Percentiles rank a stretch among this genome's conserved stretches.
Conservation (phyloP, 2,797 vertebrate species). For the Sebastiscus tertius region DNA sequence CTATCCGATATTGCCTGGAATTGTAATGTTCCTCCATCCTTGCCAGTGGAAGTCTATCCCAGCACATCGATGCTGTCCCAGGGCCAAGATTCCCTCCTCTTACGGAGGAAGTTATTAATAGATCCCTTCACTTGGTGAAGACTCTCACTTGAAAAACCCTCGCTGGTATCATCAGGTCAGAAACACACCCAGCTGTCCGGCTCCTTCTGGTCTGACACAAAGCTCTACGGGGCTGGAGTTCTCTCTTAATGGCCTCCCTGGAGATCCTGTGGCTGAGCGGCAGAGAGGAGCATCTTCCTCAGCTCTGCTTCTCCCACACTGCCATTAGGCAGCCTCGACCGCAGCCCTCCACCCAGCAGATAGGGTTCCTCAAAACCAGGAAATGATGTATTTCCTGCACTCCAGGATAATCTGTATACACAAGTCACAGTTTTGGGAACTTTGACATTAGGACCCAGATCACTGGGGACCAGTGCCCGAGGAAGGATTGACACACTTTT, state of each 20-base stretch:
- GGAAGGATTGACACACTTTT: slow-evolving; percentile 39
- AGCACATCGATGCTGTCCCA: slow-evolving; percentile 28
- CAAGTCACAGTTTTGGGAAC: neutral
- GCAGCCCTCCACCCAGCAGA: slow-evolving; percentile 12
- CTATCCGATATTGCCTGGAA: slow-evolving; percentile 42
- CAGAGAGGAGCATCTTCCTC: slow-evolving; percentile 10
- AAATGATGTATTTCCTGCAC: slow-evolving; percentile 16
- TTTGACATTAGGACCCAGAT: slow-evolving; percentile 3
- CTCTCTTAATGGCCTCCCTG: slow-evolving; percentile 52
- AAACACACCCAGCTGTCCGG: slow-evolving; percentile 30
- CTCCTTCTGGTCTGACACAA: slow-evolving; percentile 35
- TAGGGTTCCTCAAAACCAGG: slow-evolving; percentile 14
- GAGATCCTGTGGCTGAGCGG: slow-evolving; percentile 25
- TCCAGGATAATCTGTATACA: slow-evolving; percentile 7
- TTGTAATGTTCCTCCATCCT: slow-evolving; percentile 13
- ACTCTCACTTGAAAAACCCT: slow-evolving; percentile 27
- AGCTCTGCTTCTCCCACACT: neutral
- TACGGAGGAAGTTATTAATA: slow-evolving; percentile 65
- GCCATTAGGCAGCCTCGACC: slow-evolving; percentile 49
- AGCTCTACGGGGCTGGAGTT: neutral
- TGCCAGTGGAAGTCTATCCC: slow-evolving; percentile 51
- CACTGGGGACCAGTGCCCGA: neutral
- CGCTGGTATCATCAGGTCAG: slow-evolving; percentile 31
- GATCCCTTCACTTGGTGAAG: slow-evolving; percentile 42
- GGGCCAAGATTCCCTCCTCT: slow-evolving; percentile 52